Evolutionary conservation across 2,888 invertebrate genomes (phyloP), one percentile per base, ranked within the genome.

Genomic region (Heliconius aoede): DNA sequence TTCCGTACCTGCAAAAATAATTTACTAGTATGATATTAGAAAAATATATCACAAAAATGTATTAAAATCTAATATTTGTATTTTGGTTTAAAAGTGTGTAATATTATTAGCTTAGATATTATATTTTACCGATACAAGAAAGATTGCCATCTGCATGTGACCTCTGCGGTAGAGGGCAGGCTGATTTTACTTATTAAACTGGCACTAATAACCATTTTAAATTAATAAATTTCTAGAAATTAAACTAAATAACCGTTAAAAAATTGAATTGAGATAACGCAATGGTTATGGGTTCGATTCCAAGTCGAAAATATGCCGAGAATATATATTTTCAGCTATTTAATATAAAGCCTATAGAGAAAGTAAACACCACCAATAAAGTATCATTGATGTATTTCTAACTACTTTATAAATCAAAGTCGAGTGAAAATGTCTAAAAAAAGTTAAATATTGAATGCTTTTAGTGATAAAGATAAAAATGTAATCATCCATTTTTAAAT

Each of bases 381-480:
- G n/a, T n/a, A n/a, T n/a, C n/a, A 24, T 24, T 5, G 13, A 26
- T 13, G 5, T 13, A 26, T 26, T 7, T 7, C 15, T 60, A 60
- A 26, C 15, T 26, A 24, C 60, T 60, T 24, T 15, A 60, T 26
- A 60, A 26, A 15, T 24, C 15, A 60, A 15, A 26, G 24, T n/a
- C 26, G 5, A 26, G 60, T 60, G 26, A 60, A 60, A 26, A 60
- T 7, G 9, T 24, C 26, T 13, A 26, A 15, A 60, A 58, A 60
- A 24, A 58, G 9, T 13, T 24, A 73, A 76, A 58, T 69, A 68
- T 74, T 76, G 72, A 72, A 78, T 77, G 79, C 76, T 78, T 76
- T 74, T 72, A 78, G 76, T 76, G 78, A 79, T 79, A 78, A 78
- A 79, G 79, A 79, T 79, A 78, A 78, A 55, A 68, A 55, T 55